phyloP scores from a whole-genome alignment of 2,888 invertebrate genomes.

The Hirtodrosophila trivittata region DNA sequence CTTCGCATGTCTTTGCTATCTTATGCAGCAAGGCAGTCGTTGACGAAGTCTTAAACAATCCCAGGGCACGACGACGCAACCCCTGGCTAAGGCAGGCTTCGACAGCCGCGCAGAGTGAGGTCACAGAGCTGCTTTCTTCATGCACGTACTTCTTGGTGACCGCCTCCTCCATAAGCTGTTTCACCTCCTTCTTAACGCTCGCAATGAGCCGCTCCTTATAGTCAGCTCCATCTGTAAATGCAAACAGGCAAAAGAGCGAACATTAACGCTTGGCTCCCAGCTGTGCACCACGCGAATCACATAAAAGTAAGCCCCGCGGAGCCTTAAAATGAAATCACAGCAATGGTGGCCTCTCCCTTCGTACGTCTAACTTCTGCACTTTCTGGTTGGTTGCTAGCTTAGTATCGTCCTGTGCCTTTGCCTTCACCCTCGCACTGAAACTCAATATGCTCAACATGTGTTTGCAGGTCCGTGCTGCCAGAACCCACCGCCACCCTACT shows the following conservation, averaged over 20 bases:
- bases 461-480: conserved; percentile 28
- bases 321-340: conserved; percentile 63
- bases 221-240: conserved; percentile 83
- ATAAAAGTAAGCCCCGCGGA: conserved; percentile 60
- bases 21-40: conserved; percentile 96
- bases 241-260: conserved; percentile 31
- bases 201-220: conserved; percentile 91
- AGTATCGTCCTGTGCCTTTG: conserved; percentile 10
- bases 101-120: conserved; percentile 94
- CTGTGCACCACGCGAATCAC: conserved; percentile 49
- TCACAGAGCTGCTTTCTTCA: conserved; percentile 96
- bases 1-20: conserved; percentile 91
- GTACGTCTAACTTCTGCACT: not conserved
- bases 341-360: conserved; percentile 19
- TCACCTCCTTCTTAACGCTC: conserved; percentile 95
- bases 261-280: conserved; percentile 39
- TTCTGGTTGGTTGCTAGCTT: not conserved
- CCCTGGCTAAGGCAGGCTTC: conserved; percentile 94
- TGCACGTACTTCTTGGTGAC: conserved; percentile 96
- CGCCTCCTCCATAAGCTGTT: conserved; percentile 98
- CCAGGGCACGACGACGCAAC: conserved; percentile 88
- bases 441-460: conserved; percentile 69
- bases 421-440: conserved; percentile 46
- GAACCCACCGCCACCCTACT: conserved; percentile 7
- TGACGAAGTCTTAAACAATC: conserved; percentile 96